phyloP scores from a whole-genome alignment of 2,113 vertebrate genomes.

The Pithys albifrons region DNA sequence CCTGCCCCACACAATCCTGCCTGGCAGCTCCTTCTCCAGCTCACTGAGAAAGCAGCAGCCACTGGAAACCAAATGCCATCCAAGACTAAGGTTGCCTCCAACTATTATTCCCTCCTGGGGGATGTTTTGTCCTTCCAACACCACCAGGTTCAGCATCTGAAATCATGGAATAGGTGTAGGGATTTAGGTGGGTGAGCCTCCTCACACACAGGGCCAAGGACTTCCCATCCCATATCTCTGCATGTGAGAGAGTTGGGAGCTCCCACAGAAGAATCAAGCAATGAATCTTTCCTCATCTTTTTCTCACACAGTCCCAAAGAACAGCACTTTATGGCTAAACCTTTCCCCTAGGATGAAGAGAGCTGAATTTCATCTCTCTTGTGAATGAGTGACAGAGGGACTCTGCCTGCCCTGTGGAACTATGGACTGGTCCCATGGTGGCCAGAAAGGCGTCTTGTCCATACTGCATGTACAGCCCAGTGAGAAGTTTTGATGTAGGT shows the following conservation, averaged over 20 bases:
- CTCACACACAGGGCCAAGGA: too few species aligned
- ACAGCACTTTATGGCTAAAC: background rate
- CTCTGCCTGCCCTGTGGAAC: background rate
- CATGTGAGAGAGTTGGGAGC: background rate
- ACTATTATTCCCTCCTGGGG: fast-evolving
- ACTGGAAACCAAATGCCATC: background rate
- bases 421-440: fast-evolving
- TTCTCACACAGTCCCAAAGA: background rate
- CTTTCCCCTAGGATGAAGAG: background rate
- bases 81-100: background rate
- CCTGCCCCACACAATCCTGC: background rate
- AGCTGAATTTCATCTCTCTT: background rate
- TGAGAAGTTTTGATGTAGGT: background rate
- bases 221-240: background rate
- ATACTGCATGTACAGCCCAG: fast-evolving
- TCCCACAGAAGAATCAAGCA: background rate
- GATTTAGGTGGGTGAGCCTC: background rate
- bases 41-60: fast-evolving
- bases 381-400: background rate
- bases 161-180: background rate
- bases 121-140: background rate
- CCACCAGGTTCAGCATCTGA: background rate
- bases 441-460: background rate
- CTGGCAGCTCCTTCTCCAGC: background rate
- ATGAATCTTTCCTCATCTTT: background rate